phyloP scores from a whole-genome alignment of 2,113 vertebrate genomes.

The Phyllopteryx taeniolatus region DNA sequence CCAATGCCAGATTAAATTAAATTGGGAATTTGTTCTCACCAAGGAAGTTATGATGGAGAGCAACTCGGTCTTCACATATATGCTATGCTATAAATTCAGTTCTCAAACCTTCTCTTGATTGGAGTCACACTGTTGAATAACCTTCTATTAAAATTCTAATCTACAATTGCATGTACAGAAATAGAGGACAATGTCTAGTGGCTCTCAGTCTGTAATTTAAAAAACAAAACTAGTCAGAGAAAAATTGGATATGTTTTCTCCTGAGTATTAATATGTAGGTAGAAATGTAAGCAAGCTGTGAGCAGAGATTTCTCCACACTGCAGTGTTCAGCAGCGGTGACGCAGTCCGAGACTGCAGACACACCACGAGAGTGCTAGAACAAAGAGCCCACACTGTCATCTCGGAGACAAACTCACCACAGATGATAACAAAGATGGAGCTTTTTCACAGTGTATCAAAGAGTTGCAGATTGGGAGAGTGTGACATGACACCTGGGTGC shows the following conservation, averaged over 20 bases:
- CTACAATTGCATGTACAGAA: background rate
- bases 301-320: conserved; percentile 45
- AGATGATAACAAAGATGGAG: conserved; percentile 17
- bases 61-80: conserved; percentile 11
- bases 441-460: conserved; percentile 14
- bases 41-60: conserved; percentile 21
- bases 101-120: conserved; percentile 19
- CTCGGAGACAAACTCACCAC: conserved; percentile 31
- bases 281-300: conserved; percentile 35
- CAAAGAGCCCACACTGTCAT: conserved; percentile 45
- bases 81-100: conserved; percentile 16
- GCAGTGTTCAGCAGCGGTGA: conserved; percentile 60
- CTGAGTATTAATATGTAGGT: conserved; percentile 3
- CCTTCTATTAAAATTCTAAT: background rate
- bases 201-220: background rate
- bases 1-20: conserved; percentile 57
- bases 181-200: background rate
- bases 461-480: conserved; percentile 6
- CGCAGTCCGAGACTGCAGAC: conserved; percentile 65
- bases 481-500: conserved; percentile 11
- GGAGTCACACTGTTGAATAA: background rate
- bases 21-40: conserved; percentile 40
- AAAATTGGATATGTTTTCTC: background rate
- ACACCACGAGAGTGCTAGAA: conserved; percentile 59
- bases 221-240: background rate